Conservation (phyloP, 2,888 invertebrate genomes). For the Cheilosia scutellata region DNA sequence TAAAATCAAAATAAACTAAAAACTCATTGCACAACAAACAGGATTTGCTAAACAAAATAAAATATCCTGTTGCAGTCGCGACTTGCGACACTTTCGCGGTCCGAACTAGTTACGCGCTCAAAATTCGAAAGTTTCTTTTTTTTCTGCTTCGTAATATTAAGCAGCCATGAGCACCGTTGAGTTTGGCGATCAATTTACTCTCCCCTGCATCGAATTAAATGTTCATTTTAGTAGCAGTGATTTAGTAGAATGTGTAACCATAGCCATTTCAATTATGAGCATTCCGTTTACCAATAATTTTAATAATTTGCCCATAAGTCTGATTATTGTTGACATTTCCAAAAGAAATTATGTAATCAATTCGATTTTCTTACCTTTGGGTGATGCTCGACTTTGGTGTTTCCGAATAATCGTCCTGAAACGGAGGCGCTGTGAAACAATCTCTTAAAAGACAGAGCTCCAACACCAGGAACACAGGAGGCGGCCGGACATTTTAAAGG, state of each 20-base stretch:
- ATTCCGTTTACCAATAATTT: background rate
- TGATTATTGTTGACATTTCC: background rate
- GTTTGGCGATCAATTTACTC: slow-evolving; percentile 20
- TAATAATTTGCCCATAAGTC: background rate
- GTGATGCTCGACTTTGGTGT: slow-evolving; percentile 2
- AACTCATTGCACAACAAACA: slow-evolving; percentile 61
- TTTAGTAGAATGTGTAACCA: background rate
- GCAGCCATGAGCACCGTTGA: slow-evolving; percentile 9
- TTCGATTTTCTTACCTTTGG: slow-evolving; percentile 56
- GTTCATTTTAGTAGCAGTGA: background rate
- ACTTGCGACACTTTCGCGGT: slow-evolving; percentile 63
- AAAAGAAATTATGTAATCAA: slow-evolving; percentile 52
- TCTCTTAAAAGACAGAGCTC: slow-evolving; percentile 44
- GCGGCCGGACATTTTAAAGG: slow-evolving; percentile 25
- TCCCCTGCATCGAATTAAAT: slow-evolving; percentile 3
- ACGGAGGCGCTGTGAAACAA: slow-evolving; percentile 33
- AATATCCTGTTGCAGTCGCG: slow-evolving; percentile 60
- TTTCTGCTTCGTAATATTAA: slow-evolving; percentile 31
- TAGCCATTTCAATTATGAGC: background rate
- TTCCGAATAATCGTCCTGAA: slow-evolving; percentile 26
- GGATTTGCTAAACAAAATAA: slow-evolving; percentile 55
- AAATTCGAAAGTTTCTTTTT: slow-evolving; percentile 67
- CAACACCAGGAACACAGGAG: slow-evolving; percentile 6
- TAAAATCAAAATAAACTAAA: slow-evolving; percentile 9
- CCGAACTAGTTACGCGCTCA: slow-evolving; percentile 56